Evolutionary conservation across 1,140 invertebrate genomes (phyloP).

Genomic region (Odontomachus brunneus): DNA sequence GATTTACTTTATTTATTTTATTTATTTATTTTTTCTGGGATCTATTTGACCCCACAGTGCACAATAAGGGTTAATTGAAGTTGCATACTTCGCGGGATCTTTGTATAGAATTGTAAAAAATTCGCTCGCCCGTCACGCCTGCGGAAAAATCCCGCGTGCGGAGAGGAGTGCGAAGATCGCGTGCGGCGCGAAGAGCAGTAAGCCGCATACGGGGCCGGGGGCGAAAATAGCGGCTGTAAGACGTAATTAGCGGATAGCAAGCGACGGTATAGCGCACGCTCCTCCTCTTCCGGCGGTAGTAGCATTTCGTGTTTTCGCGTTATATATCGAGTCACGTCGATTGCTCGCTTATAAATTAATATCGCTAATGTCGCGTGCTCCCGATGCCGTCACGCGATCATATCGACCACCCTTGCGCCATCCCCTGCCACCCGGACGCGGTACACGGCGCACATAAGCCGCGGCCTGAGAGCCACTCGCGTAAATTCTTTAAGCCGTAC

Average conservation of each 20-base stretch:
- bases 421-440: not conserved
- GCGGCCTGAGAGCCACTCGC: not conserved
- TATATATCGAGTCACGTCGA: slow-evolving; percentile 35
- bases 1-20: too few species aligned
- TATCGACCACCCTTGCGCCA: slow-evolving; percentile 1
- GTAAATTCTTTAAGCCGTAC: slow-evolving; percentile 36
- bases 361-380: slow-evolving; percentile 24
- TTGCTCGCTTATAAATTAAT: slow-evolving; percentile 46
- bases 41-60: too few species aligned
- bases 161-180: slow-evolving; percentile 25
- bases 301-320: slow-evolving; percentile 1
- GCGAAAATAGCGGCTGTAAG: slow-evolving; percentile 25
- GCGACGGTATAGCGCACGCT: slow-evolving; percentile 1
- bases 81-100: too few species aligned
- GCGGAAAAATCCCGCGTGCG: not conserved
- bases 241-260: not conserved
- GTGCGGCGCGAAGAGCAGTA: slow-evolving; percentile 19
- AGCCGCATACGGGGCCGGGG: not conserved
- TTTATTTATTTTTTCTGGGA: too few species aligned
- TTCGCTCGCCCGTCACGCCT: slow-evolving; percentile 14
- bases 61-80: too few species aligned
- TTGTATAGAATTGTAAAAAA: not conserved
- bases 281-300: slow-evolving; percentile 23
- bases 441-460: not conserved
- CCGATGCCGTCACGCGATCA: slow-evolving; percentile 36